Evolutionary conservation across 2,888 invertebrate species (phyloP).

Genomic region (Mystacides longicornis): DNA sequence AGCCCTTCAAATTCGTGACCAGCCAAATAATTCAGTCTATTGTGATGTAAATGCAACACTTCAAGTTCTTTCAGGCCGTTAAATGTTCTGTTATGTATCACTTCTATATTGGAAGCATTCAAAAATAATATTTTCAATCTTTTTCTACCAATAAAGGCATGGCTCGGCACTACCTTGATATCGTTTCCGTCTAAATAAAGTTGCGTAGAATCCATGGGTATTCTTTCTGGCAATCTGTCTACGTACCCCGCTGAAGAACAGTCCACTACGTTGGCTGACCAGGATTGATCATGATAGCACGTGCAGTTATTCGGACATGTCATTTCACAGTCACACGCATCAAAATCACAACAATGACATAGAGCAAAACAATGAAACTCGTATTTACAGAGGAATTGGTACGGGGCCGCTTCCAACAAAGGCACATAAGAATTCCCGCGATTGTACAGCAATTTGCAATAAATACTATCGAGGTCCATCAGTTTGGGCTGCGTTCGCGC

Average conservation of each 20-base stretch:
- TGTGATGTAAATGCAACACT: conserved; percentile 68
- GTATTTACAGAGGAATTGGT: conserved; percentile 80
- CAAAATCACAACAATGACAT: conserved; percentile 87
- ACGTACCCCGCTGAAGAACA: conserved; percentile 66
- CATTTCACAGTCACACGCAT: conserved; percentile 89
- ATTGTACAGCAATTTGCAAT: conserved; percentile 73
- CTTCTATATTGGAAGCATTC: conserved; percentile 71
- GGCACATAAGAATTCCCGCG: conserved; percentile 67
- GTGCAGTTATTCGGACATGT: conserved; percentile 82
- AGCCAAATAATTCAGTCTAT: conserved; percentile 59
- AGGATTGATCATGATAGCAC: conserved; percentile 82
- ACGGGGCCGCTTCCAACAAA: conserved; percentile 68
- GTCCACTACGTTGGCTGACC: conserved; percentile 80
- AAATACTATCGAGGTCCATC: conserved; percentile 75
- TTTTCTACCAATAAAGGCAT: conserved; percentile 80
- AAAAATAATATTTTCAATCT: conserved; percentile 67
- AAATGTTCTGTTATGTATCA: conserved; percentile 74
- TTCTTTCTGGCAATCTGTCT: conserved; percentile 65
- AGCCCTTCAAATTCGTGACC: conserved; percentile 78
- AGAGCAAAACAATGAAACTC: conserved; percentile 78
- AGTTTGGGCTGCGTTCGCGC: conserved; percentile 73
- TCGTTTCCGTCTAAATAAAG: conserved; percentile 80
- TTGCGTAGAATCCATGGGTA: conserved; percentile 89
- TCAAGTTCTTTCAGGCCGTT: conserved; percentile 74
- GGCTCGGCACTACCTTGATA: conserved; percentile 66